phyloP scores from a whole-genome alignment of 2,888 invertebrate species.

The Ichneumoninae sp. region DNA sequence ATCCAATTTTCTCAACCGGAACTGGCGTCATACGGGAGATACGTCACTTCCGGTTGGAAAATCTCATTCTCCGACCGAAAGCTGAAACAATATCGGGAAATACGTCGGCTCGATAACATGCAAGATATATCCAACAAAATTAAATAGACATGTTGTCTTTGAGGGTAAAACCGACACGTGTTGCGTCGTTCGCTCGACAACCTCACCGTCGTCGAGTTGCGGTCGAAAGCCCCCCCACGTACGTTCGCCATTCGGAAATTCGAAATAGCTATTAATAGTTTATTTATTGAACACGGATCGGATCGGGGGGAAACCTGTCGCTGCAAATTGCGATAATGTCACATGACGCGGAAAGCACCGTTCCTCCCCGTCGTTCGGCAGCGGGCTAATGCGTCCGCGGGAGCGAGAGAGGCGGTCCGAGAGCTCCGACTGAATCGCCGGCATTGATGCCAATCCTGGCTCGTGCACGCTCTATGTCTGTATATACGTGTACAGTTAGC shows the following conservation, averaged over 20 bases:
- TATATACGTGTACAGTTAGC: slow-evolving; percentile 14
- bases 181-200: slow-evolving; percentile 7
- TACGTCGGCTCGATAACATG: background rate
- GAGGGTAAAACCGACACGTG: slow-evolving; percentile 1
- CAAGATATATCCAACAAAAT: background rate
- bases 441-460: slow-evolving; percentile 42
- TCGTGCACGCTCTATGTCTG: slow-evolving; percentile 18
- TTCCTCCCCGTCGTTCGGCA: slow-evolving; percentile 6
- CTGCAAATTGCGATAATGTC: slow-evolving; percentile 52
- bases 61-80: background rate
- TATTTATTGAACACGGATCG: slow-evolving; percentile 32
- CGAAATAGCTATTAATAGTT: slow-evolving; percentile 47
- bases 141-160: background rate
- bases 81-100: background rate
- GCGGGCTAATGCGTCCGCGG: background rate
- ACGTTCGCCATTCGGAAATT: slow-evolving; percentile 4
- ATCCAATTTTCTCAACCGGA: background rate
- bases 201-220: background rate
- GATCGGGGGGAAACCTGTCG: slow-evolving; percentile 14
- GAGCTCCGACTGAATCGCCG: slow-evolving; percentile 17
- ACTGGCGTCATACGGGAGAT: background rate
- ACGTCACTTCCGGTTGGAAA: background rate
- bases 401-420: slow-evolving; percentile 14
- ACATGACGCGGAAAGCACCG: slow-evolving; percentile 19
- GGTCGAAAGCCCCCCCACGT: background rate